Conservation (phyloP, 1,140 invertebrate species). For the Akabosia matsudoensis region DNA sequence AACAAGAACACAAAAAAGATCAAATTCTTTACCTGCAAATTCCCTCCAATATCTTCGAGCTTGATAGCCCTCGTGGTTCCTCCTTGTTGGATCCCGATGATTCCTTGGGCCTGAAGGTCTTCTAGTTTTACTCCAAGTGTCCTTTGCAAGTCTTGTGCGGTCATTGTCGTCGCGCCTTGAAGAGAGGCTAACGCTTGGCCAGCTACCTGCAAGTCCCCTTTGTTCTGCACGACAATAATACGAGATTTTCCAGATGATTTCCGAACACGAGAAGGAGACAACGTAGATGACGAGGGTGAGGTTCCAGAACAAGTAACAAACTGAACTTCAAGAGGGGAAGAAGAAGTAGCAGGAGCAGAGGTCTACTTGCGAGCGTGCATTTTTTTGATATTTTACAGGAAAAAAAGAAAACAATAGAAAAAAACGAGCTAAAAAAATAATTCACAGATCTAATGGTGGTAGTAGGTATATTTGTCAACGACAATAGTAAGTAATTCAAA, state of each 20-base stretch:
- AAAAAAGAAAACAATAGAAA: too few species aligned
- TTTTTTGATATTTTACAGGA: neutral
- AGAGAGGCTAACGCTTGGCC: conserved; percentile 44
- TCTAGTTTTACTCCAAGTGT: conserved; percentile 44
- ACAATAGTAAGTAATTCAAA: too few species aligned
- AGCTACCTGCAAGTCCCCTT: conserved; percentile 42
- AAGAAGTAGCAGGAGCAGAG: conserved; percentile 19
- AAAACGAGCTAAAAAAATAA: neutral
- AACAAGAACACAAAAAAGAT: too few species aligned
- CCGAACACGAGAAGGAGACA: neutral
- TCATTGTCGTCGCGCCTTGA: conserved; percentile 33
- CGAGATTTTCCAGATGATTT: conserved; percentile 18
- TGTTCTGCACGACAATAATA: conserved; percentile 27
- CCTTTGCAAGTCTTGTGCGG: conserved; percentile 40
- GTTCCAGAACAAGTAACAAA: neutral
- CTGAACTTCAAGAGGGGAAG: conserved; percentile 21
- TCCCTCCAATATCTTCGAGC: conserved; percentile 39
- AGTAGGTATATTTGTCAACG: too few species aligned
- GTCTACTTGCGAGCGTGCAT: neutral
- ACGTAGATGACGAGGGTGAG: neutral
- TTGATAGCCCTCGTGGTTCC: conserved; percentile 39
- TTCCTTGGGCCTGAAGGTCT: conserved; percentile 42
- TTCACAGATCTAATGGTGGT: neutral
- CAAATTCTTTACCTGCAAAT: conserved; percentile 11
- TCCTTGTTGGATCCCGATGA: conserved; percentile 33